Conservation (phyloP, 1,140 invertebrate genomes). For the Dysdera silvatica region DNA sequence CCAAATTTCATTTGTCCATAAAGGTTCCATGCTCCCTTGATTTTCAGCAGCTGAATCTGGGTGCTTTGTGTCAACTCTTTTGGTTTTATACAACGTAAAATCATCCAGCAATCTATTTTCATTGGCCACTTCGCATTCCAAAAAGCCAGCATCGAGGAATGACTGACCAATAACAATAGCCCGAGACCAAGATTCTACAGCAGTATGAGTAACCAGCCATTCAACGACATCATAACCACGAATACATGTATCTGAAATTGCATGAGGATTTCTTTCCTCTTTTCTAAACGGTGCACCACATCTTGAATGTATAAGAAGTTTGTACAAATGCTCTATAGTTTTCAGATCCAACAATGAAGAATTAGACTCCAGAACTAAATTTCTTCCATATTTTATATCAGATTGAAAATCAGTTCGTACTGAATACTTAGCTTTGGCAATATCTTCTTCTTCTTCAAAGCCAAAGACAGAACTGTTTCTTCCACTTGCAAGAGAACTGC, state of each 20-base stretch:
- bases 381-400: too few species aligned
- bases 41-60: constrained; percentile 12
- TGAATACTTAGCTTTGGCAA: constrained; percentile 32
- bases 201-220: constrained; percentile 64
- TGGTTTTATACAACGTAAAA: constrained; percentile 52
- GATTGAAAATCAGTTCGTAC: too few species aligned
- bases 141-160: constrained; percentile 64
- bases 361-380: not conserved
- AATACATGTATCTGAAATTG: constrained; percentile 60
- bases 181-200: constrained; percentile 52
- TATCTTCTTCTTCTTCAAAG: constrained; percentile 31
- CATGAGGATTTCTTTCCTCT: constrained; percentile 44
- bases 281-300: constrained; percentile 18
- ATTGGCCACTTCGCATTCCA: constrained; percentile 59
- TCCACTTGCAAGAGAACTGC: not conserved
- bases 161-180: constrained; percentile 71
- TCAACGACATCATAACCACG: constrained; percentile 64
- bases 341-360: constrained; percentile 7
- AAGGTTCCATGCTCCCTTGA: constrained; percentile 55
- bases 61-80: constrained; percentile 33
- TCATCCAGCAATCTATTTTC: constrained; percentile 52
- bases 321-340: constrained; percentile 10
- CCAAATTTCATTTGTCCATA: constrained; percentile 61
- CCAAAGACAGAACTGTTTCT: constrained; percentile 29
- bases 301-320: constrained; percentile 13